A percentile compares a stretch with the other conserved stretches of the same genome.
These are phyloP conservation scores for Solenopsis invicta DNA, from an alignment of 1,140 invertebrate species.

Conservation along the genomic window DNA sequence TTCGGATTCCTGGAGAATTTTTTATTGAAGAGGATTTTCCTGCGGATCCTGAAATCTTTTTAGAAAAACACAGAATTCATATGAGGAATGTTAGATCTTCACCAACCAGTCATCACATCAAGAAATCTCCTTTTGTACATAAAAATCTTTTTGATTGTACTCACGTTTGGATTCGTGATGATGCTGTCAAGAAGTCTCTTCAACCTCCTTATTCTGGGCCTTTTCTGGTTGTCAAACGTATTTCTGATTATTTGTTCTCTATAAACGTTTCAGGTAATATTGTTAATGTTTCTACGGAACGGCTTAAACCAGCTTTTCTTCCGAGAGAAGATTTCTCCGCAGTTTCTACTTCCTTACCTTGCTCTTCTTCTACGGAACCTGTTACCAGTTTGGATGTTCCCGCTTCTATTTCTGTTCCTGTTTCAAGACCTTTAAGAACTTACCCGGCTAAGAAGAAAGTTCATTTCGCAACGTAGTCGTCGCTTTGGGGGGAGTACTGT, in stretches of 20 bases:
- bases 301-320: background rate
- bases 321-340: background rate
- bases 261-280: background rate
- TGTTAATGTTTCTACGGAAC: background rate
- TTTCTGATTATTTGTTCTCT: background rate
- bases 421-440: background rate
- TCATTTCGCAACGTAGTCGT: background rate
- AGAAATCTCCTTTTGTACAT: background rate
- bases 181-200: background rate
- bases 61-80: background rate
- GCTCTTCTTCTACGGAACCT: no score
- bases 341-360: background rate
- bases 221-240: background rate
- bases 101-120: background rate
- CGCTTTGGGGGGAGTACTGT: background rate
- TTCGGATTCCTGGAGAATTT: conserved; percentile 24
- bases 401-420: no score
- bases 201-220: background rate
- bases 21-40: background rate
- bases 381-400: no score
- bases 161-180: background rate
- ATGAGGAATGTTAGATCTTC: background rate
- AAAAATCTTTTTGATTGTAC: background rate
- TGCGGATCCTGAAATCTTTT: background rate
- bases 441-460: background rate